A percentile compares a stretch with the other conserved stretches of the same genome.
phyloP scores from a whole-genome alignment of 2,113 vertebrate genomes.

The Rhinopithecus roxellana region DNA sequence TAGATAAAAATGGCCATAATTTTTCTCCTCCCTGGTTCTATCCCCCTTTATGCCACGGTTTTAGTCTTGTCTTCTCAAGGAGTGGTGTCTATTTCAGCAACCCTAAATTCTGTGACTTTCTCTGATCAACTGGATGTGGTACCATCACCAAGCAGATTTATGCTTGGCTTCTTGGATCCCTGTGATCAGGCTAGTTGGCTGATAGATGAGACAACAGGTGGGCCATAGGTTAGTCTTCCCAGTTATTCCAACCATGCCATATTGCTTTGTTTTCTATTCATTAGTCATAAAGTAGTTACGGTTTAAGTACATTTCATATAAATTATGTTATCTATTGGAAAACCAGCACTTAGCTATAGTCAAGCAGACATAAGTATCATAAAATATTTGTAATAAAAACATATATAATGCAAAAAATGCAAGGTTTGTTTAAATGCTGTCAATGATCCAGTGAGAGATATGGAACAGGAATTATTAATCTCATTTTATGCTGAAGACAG shows the following conservation, averaged over 20 bases:
- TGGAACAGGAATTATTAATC: background rate
- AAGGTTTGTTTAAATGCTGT: background rate
- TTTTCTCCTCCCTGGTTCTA: background rate
- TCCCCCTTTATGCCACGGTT: rapidly evolving
- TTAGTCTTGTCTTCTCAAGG: background rate
- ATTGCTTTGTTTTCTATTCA: background rate
- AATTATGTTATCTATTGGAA: background rate
- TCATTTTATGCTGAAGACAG: background rate
- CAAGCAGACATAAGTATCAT: background rate
- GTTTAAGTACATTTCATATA: background rate
- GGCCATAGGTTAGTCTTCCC: background rate
- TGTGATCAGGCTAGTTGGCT: background rate
- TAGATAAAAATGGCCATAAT: background rate
- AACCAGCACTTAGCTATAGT: background rate
- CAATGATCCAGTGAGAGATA: background rate
- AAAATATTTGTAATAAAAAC: background rate
- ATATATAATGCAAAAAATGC: background rate
- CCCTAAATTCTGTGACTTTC: background rate
- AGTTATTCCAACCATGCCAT: background rate
- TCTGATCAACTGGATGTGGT: background rate
- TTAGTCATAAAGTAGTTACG: background rate
- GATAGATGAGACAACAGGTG: background rate
- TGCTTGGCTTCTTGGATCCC: background rate
- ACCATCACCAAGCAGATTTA: background rate
- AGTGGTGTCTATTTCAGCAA: background rate